Base-by-base conservation (phyloP, 2,113 vertebrate genomes). In the Psittacara wagleri region DNA sequence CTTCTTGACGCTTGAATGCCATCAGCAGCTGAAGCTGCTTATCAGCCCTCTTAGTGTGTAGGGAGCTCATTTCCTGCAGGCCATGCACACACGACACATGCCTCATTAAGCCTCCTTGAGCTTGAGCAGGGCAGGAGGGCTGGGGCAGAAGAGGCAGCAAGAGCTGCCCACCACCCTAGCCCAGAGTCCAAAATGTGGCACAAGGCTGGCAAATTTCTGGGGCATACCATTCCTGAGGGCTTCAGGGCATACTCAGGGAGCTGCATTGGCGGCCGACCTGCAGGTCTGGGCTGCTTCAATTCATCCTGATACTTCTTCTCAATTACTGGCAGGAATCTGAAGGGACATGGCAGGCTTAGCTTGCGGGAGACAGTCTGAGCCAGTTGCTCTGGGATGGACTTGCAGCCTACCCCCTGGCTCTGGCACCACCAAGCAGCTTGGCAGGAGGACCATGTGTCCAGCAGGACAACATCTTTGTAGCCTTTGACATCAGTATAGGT, bases 201-300 rank as follows among this genome's bases (percentile, higher is more conserved):
- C 33, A 46, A 39, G 63, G 17, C 63, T 69, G 48, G 31, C 10
- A 69, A 17, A 63, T 49, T 7, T 9, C 23, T 24, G 6, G 55
- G 27, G 33, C 31, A 13, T 12, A 63, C 90, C 63, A 3, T 22
- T 29, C 13, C 23, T 29, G 63, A 37, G 41, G 15, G 18, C 2
- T 0, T 22, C 1, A 1, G 2, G 37, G 33, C 4, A 10, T 13
- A 18, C 11, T 23, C 41, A 12, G 69, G 23, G 27, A 24, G 12
- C 48, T 81, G 80, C 31, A 28, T 1, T 2, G 14, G 24, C 13
- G 5, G 29, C 14, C 8, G 54, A 35, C 5, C 8, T 17, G 54
- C n/a, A 81, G 25, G 13, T 17, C 25, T 24, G 22, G 35, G 12
- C 17, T 2, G 35, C 41, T 75, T 63, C 27, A 29, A 7, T 51